Conservation (phyloP, 2,888 invertebrate genomes). For the Nephrotoma guestfalica region DNA sequence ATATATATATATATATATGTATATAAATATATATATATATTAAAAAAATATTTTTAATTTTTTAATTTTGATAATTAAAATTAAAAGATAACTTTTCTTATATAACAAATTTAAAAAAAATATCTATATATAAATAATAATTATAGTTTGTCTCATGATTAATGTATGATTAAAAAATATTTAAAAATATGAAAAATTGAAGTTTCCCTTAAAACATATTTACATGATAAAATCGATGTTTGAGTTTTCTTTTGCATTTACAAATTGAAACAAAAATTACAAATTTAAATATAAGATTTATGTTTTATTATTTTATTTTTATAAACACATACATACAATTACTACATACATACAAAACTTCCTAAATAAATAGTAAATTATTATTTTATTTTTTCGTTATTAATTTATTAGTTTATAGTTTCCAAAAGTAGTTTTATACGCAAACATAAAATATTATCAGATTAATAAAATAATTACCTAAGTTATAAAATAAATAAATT, state of each 20-base stretch:
- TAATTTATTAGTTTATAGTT: background rate
- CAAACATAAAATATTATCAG: background rate
- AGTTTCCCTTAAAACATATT: background rate
- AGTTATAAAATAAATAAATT: background rate
- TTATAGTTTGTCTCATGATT: background rate
- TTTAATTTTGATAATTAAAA: background rate
- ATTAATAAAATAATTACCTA: background rate
- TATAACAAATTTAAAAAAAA: background rate
- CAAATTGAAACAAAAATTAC: background rate
- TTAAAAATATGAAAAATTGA: background rate
- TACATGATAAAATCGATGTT: background rate
- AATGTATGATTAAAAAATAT: background rate
- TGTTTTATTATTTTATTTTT: background rate
- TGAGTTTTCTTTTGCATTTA: background rate
- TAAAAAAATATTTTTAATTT: background rate
- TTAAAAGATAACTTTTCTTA: background rate
- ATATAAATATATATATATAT: too few relatives aligned
- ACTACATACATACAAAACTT: background rate
- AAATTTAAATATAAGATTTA: background rate
- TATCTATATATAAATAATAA: background rate
- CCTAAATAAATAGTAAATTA: background rate
- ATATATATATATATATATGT: background rate
- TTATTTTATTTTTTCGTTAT: background rate
- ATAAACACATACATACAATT: background rate
- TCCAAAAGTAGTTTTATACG: background rate